Evolutionary conservation across 2,888 invertebrate genomes (phyloP).

Genomic region (Phyto melanocephala): DNA sequence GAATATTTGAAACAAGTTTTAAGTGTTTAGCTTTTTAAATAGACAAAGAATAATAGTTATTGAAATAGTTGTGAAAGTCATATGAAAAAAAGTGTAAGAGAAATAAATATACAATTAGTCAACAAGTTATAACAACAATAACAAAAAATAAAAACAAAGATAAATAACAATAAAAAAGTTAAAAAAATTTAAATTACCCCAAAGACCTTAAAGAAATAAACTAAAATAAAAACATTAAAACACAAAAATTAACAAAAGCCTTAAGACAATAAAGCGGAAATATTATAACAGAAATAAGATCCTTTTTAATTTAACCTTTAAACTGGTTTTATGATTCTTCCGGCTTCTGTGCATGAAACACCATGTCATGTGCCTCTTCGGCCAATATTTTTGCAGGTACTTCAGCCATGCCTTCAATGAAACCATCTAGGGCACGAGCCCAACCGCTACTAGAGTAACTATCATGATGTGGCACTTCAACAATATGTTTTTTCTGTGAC

Average conservation of each 20-base stretch:
- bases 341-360: conserved; percentile 82
- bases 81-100: background rate
- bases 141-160: background rate
- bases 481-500: conserved; percentile 83
- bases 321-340: conserved; percentile 19
- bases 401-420: conserved; percentile 79
- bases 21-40: too few relatives aligned
- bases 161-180: background rate
- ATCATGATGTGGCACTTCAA: conserved; percentile 84
- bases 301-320: background rate
- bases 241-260: background rate
- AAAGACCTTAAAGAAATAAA: background rate
- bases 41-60: too few relatives aligned
- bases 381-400: conserved; percentile 77
- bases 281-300: background rate
- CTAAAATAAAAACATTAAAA: background rate
- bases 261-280: background rate
- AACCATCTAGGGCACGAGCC: conserved; percentile 80
- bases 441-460: conserved; percentile 82
- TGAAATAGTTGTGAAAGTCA: too few relatives aligned
- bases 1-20: too few relatives aligned
- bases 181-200: background rate
- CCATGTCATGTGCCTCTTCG: conserved; percentile 81
- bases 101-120: background rate
- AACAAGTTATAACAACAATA: conserved; percentile 23